These are phyloP conservation scores for Caenorhabditis wallacei DNA, from an alignment of 2,888 invertebrate species.

Conservation along the genomic window DNA sequence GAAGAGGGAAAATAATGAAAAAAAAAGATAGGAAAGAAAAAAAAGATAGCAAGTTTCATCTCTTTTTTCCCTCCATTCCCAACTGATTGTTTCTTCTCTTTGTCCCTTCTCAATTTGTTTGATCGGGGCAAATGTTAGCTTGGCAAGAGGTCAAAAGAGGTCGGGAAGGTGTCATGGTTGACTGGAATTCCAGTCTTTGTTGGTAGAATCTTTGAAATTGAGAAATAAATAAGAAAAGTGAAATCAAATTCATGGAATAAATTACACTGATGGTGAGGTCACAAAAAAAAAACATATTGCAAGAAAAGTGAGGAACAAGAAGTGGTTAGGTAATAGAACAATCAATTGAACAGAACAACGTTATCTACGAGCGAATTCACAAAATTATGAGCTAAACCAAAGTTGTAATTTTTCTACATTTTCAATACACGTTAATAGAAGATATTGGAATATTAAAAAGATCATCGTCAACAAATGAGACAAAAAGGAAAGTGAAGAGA, in stretches of 20 bases:
- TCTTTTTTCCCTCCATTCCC: not conserved
- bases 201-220: not conserved
- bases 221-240: not conserved
- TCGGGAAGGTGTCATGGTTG: constrained; percentile 21
- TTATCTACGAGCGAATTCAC: too few species aligned
- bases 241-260: not conserved
- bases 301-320: too few species aligned
- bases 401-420: not conserved
- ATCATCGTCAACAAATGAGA: constrained; percentile 52
- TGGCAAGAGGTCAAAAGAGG: constrained; percentile 25
- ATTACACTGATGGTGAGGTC: not conserved
- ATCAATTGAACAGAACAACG: too few species aligned
- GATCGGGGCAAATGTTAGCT: constrained; percentile 45
- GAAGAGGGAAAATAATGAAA: constrained; percentile 2
- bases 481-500: constrained; percentile 57
- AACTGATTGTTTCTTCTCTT: constrained; percentile 29
- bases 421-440: constrained; percentile 22
- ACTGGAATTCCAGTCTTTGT: constrained; percentile 10
- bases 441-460: constrained; percentile 28
- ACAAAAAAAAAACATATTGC: too few species aligned
- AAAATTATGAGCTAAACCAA: too few species aligned
- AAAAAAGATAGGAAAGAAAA: constrained; percentile 9
- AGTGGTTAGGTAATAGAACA: too few species aligned
- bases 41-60: constrained; percentile 46
- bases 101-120: constrained; percentile 27